Base-by-base conservation (phyloP, 2,113 vertebrate genomes). In the Phrynosoma blainvillii region DNA sequence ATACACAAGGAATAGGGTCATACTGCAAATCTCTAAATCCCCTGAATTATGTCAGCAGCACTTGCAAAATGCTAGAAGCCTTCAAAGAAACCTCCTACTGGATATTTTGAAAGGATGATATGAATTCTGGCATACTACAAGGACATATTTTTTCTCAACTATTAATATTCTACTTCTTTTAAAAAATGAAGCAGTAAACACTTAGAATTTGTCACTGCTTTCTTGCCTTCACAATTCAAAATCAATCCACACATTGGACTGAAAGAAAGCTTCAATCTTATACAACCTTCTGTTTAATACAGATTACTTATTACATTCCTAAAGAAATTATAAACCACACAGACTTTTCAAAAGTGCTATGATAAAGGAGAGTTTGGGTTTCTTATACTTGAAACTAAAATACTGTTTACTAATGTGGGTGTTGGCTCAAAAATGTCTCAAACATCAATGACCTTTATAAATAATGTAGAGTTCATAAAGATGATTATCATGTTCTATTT, bases 401-500 rank as follows among this genome's bases (percentile, higher is more conserved):
- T 73, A 84, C 82, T 89, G 94, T 94, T 92, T 94, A 91, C 93
- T 90, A 94, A 94, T 88, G 91, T 93, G 92, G 91, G 92, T 91
- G 91, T 88, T 40, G 87, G 92, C 94, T 95, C 94, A 94, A 90
- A 85, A 90, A 86, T 70, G 74, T 77, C 80, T 94, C 87, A 93
- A 91, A 95, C 93, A 95, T 95, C 91, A 95, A 92, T 84, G 92
- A 95, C 92, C 95, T 95, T 96, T 96, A 96, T 95, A 94, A 95
- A 96, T 95, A 95, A 93, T 94, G 94, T 95, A 95, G 95, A 92
- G 89, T 95, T 95, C 94, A 95, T 89, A 95, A 93, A 95, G 95
- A 94, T 95, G 94, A 94, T 95, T 94, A 95, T 93, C 92, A 92
- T 96, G 95, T 96, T 95, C 94, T 95, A 95, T 95, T 95, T 95